A percentile compares a stretch with the other conserved stretches of the same genome.
These are phyloP conservation scores for Euphydryas editha DNA, from an alignment of 2,888 invertebrate species.

Conservation along the genomic window DNA sequence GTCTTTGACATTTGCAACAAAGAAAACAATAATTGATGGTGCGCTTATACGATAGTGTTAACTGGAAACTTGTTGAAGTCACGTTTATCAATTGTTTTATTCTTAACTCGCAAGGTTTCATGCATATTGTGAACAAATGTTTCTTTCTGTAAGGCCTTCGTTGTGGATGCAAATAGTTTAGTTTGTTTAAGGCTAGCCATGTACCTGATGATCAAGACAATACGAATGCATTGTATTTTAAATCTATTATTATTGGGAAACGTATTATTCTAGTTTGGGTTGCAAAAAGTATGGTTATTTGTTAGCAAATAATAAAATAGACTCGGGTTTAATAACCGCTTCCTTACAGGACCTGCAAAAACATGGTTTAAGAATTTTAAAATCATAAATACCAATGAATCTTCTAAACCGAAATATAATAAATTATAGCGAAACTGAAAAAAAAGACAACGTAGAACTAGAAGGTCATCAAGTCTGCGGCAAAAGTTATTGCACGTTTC, in stretches of 20 bases:
- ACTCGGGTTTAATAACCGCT: too few species aligned
- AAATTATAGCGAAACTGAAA: not conserved
- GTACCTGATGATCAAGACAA: not conserved
- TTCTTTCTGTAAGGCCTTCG: constrained; percentile 6
- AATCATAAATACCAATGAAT: not conserved
- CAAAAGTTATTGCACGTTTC: not conserved
- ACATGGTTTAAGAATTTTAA: not conserved
- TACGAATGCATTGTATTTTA: not conserved
- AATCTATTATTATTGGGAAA: constrained; percentile 5
- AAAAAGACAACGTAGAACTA: not conserved
- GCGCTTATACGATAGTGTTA: constrained; percentile 16
- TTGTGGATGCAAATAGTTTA: constrained; percentile 10
- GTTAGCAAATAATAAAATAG: not conserved
- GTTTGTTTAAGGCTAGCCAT: constrained; percentile 5
- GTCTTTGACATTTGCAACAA: not conserved
- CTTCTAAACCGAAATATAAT: not conserved
- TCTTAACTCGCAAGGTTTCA: constrained; percentile 13
- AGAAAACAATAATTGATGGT: constrained; percentile 3
- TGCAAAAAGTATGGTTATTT: not conserved
- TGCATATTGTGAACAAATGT: constrained; percentile 25
- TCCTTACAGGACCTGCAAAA: not conserved
- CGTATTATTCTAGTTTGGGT: not conserved
- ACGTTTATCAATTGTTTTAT: constrained; percentile 28
- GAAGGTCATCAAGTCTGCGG: not conserved
- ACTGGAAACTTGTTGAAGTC: constrained; percentile 21